Evolutionary conservation across 64 coral and sea anemone species (phyloP).

Genomic region (Stichodactyla helianthus): DNA sequence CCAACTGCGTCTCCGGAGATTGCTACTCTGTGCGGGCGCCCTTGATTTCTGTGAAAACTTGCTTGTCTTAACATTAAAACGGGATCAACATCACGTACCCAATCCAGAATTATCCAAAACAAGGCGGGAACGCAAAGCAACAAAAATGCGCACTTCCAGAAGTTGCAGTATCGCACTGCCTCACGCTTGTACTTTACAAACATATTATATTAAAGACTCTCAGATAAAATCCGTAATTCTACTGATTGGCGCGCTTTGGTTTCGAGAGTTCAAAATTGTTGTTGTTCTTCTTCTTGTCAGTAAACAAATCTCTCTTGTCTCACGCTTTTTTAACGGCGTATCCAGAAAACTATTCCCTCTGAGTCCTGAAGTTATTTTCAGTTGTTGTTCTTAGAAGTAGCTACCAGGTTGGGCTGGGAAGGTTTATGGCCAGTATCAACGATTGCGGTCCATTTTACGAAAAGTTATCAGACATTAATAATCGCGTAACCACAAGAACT

Average conservation of each 20-base stretch:
- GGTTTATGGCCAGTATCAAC: background rate
- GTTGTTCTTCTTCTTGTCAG: background rate
- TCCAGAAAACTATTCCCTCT: no score
- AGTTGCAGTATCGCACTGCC: background rate
- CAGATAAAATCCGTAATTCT: background rate
- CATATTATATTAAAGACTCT: background rate
- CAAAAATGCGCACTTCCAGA: background rate
- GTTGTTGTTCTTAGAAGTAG: background rate
- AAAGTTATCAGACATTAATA: background rate
- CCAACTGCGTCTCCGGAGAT: background rate
- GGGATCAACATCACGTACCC: background rate
- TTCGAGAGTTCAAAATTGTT: background rate
- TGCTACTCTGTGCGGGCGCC: background rate
- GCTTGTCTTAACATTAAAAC: background rate
- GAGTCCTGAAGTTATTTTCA: background rate
- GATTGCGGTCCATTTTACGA: background rate
- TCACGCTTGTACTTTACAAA: constrained; percentile 14
- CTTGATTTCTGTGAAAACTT: background rate
- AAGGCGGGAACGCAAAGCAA: background rate
- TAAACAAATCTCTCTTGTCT: no score
- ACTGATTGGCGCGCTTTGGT: background rate
- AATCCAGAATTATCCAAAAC: background rate
- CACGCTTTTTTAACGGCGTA: no score
- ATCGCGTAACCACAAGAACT: background rate
- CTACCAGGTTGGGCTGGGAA: background rate